Evolutionary conservation across 2,113 vertebrate species (phyloP).

Genomic region (Riparia riparia): DNA sequence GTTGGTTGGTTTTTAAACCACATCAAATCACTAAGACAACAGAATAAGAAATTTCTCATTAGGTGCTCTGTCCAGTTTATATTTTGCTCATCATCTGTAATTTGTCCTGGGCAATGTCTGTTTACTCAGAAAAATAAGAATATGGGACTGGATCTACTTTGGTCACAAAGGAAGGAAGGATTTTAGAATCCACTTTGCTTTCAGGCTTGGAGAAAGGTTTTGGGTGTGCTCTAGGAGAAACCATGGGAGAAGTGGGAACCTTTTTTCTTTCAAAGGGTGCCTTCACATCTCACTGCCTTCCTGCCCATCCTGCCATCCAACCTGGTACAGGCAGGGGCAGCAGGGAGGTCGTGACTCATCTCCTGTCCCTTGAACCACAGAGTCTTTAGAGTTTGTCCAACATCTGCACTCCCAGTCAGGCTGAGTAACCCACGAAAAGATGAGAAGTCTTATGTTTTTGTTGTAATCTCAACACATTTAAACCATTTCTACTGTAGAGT

Average conservation of each 20-base stretch:
- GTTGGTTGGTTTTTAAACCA: neutral
- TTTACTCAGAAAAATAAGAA: neutral
- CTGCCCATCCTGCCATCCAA: neutral
- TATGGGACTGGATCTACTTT: neutral
- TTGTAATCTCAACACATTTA: neutral
- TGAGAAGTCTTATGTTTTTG: neutral
- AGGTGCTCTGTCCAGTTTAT: neutral
- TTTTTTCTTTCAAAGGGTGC: neutral
- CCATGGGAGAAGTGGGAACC: neutral
- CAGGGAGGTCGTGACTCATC: fast-evolving
- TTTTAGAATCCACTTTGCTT: neutral
- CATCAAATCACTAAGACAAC: neutral
- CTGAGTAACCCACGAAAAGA: neutral
- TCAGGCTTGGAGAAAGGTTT: neutral
- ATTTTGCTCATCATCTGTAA: neutral
- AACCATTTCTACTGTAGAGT: neutral
- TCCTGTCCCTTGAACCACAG: neutral
- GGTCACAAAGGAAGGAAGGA: neutral
- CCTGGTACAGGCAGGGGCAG: neutral
- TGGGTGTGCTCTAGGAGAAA: neutral
- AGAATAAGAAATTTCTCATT: neutral
- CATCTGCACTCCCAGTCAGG: neutral
- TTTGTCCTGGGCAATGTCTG: neutral
- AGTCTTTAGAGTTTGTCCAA: neutral
- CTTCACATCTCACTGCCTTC: neutral